A percentile compares a stretch with the other conserved stretches of the same genome.
Conservation (phyloP, 64 coral and sea anemone species). For the Dendronephthya gigantea region DNA sequence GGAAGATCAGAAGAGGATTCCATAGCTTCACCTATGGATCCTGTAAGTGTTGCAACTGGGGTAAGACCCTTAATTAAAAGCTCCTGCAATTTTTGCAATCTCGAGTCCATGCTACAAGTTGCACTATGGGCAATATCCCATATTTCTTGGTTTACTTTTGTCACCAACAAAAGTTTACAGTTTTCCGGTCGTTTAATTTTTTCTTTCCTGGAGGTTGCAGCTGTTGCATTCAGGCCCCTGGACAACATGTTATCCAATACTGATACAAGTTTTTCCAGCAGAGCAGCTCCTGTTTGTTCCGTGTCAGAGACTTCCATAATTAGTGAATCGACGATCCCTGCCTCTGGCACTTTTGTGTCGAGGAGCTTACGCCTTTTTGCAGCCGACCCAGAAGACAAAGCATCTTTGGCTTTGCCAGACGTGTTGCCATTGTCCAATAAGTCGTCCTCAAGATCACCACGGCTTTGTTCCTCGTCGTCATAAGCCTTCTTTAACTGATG, state of each 20-base stretch:
- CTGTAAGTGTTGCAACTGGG: slow-evolving; percentile 16
- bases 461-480: slow-evolving; percentile 5
- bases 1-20: neutral
- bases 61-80: slow-evolving; percentile 29
- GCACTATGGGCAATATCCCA: slow-evolving; percentile 25
- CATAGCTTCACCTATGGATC: slow-evolving; percentile 4
- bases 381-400: neutral
- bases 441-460: neutral
- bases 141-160: slow-evolving; percentile 36
- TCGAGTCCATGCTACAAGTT: slow-evolving; percentile 25
- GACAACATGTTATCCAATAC: slow-evolving; percentile 22
- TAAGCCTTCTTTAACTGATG: slow-evolving; percentile 31
- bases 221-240: slow-evolving; percentile 30
- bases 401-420: neutral
- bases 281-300: slow-evolving; percentile 12
- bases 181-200: slow-evolving; percentile 35
- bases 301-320: slow-evolving; percentile 15
- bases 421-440: too few species aligned
- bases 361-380: neutral
- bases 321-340: slow-evolving; percentile 10
- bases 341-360: neutral
- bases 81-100: slow-evolving; percentile 35
- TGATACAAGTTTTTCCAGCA: slow-evolving; percentile 23
- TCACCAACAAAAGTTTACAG: slow-evolving; percentile 12
- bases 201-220: slow-evolving; percentile 27